Evolutionary conservation across 2,888 invertebrate species (phyloP).

Genomic region (Hirtodrosophila duncani): DNA sequence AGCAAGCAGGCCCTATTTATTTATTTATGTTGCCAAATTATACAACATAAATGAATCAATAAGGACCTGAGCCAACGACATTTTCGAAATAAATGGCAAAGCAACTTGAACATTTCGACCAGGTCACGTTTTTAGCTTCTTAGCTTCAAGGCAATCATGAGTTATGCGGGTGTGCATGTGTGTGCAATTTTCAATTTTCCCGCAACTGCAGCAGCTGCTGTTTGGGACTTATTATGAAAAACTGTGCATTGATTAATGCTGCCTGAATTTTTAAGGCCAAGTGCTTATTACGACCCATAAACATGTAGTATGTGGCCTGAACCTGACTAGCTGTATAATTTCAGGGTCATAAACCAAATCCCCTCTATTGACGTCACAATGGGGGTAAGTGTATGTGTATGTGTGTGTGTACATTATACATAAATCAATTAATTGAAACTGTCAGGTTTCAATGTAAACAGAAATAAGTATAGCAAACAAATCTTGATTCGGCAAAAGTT

Average conservation of each 20-base stretch:
- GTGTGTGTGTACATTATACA: too few species aligned
- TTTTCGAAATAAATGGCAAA: too few species aligned
- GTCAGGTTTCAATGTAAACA: constrained; percentile 59
- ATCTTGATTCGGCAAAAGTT: constrained; percentile 40
- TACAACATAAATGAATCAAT: constrained; percentile 70
- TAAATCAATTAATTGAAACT: constrained; percentile 67
- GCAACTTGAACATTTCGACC: too few species aligned
- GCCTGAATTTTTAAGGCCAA: too few species aligned
- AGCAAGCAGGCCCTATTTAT: constrained; percentile 63
- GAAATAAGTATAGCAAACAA: constrained; percentile 36
- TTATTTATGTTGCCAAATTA: constrained; percentile 71
- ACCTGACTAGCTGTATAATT: too few species aligned
- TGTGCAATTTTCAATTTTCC: constrained; percentile 39
- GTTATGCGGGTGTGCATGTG: constrained; percentile 1
- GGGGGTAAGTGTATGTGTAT: too few species aligned
- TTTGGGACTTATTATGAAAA: constrained; percentile 58
- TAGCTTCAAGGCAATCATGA: too few species aligned
- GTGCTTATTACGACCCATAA: constrained; percentile 12
- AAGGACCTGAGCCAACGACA: constrained; percentile 1
- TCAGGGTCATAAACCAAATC: too few species aligned
- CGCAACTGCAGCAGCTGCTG: constrained; percentile 25
- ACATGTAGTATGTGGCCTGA: too few species aligned
- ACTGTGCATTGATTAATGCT: constrained; percentile 43
- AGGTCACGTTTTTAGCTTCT: constrained; percentile 27
- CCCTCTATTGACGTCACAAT: too few species aligned